Evolutionary conservation across 2,113 vertebrate genomes (phyloP), one percentile per base, ranked within the genome.

Genomic region (Siphamia tubifer): DNA sequence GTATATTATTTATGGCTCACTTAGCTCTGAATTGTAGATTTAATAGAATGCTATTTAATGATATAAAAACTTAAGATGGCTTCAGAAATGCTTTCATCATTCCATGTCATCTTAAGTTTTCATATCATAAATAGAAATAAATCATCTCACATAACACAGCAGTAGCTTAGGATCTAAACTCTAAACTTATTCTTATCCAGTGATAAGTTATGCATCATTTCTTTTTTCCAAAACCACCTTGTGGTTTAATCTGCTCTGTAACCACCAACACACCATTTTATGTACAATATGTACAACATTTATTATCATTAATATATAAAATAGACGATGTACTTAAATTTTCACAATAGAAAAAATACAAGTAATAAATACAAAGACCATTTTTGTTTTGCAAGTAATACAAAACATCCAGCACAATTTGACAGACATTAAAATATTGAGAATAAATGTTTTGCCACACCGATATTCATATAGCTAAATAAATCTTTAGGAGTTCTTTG

Each of bases 211-310:
- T 15, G 60, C 34, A 54, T 64, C 36, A 55, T 55, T 42, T 55
- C 74, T 68, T 74, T 45, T 45, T 55, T 9, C 27, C 10, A 4
- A 6, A 1, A 12, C 8, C 9, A 1, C 9, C 5, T 4, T 20
- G 11, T 3, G 8, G 1, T 25, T 45, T 21, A 25, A 30, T 28
- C 15, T 30, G 44, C 4, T 21, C 32, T 2, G 57, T 24, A 20
- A 74, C 19, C 67, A 83, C 54, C 64, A 79, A 45, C 61, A 62
- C 77, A 70, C 75, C 21, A 45, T 68, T 67, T 74, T 93, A 91
- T 93, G 90, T 92, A 94, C 92, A 94, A 93, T 92, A 93, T 94
- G 91, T 93, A 94, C 92, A 93, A 93, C 90, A 92, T 93, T 92
- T 93, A 92, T 92, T 92, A 89, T 88, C 92, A 91, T 92, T 91